A percentile compares a stretch with the other conserved stretches of the same genome.
Conservation (phyloP, 2,888 invertebrate genomes). For the Eulithis testata region DNA sequence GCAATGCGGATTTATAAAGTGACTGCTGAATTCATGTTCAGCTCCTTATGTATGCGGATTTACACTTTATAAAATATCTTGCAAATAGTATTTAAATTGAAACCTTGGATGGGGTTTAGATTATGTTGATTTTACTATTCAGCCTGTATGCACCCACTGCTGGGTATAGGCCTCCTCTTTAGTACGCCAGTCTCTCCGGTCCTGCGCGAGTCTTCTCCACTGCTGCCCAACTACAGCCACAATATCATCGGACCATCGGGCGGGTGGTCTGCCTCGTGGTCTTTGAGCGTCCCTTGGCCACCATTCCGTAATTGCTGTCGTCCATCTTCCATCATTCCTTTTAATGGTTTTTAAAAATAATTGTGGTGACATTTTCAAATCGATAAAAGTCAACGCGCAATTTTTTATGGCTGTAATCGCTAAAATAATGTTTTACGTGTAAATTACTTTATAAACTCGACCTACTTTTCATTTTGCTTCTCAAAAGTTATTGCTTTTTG, state of each 20-base stretch:
- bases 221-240: no score
- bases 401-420: conserved; percentile 3
- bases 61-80: conserved; percentile 35
- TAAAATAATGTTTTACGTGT: not conserved
- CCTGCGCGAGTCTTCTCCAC: no score
- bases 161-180: no score
- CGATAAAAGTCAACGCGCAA: conserved; percentile 3
- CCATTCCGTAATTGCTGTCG: no score
- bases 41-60: conserved; percentile 38
- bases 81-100: conserved; percentile 30
- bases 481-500: conserved; percentile 1
- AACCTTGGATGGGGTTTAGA: conserved; percentile 28
- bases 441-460: not conserved
- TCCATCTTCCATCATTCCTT: no score
- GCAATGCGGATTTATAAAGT: conserved; percentile 49
- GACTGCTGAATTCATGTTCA: conserved; percentile 49
- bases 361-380: conserved; percentile 4
- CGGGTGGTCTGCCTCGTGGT: no score
- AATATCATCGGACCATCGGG: no score
- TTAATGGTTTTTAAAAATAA: not conserved
- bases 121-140: conserved; percentile 19
- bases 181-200: no score
- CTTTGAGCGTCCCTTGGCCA: no score
- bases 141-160: no score
- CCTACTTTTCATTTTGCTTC: not conserved